Evolutionary conservation across 2,888 invertebrate genomes (phyloP).

Genomic region (Oxytorus armatus): DNA sequence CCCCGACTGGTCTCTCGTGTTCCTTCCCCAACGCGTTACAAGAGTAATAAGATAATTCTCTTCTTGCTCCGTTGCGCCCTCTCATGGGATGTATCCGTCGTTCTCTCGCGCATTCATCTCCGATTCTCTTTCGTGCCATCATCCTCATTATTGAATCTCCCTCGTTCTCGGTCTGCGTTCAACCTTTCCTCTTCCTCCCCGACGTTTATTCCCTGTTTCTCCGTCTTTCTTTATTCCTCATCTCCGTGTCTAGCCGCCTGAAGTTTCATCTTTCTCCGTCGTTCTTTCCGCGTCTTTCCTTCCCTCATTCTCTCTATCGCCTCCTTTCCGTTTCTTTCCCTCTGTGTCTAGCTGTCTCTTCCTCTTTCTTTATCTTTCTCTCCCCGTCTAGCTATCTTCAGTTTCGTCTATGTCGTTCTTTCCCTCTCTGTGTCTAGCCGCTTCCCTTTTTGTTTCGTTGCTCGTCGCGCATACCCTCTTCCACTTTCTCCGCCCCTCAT

Average conservation of each 20-base stretch:
- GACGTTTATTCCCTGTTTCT: neutral
- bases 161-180: neutral
- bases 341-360: no score
- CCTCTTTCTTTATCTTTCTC: constrained; percentile 7
- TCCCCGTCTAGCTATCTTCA: constrained; percentile 44
- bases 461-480: no score
- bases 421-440: neutral
- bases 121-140: constrained; percentile 21
- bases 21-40: constrained; percentile 44
- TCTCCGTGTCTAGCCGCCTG: neutral
- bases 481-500: no score
- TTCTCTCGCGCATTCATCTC: constrained; percentile 19
- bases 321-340: neutral
- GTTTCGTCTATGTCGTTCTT: no score
- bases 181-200: neutral
- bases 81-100: constrained; percentile 13
- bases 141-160: constrained; percentile 13
- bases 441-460: no score
- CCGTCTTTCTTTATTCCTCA: neutral
- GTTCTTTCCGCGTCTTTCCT: no score
- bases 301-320: neutral
- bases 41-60: constrained; percentile 38
- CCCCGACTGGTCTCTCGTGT: constrained; percentile 35
- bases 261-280: no score
- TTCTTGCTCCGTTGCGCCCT: neutral